Conservation (phyloP, 2,888 invertebrate species). For the Conomelus anceps region DNA sequence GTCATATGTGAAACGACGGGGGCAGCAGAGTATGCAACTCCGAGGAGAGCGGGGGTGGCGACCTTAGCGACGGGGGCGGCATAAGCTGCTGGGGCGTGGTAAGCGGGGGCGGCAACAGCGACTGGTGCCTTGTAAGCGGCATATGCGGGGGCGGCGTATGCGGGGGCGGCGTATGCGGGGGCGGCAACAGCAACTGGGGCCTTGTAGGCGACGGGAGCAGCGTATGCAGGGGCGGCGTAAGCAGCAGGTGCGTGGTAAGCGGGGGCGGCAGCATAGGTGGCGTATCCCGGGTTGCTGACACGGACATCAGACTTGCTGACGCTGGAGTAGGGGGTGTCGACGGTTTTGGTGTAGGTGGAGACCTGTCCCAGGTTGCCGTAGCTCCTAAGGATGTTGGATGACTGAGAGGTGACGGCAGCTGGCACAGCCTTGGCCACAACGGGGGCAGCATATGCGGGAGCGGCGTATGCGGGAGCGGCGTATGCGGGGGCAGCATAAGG, state of each 20-base stretch:
- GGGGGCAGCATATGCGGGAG: not conserved
- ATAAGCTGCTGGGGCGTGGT: slow-evolving; percentile 29
- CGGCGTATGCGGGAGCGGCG: slow-evolving; percentile 11
- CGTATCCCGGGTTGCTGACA: slow-evolving; percentile 37
- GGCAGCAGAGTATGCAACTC: slow-evolving; percentile 34
- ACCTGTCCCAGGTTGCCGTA: slow-evolving; percentile 58
- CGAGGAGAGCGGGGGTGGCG: slow-evolving; percentile 29
- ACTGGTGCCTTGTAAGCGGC: slow-evolving; percentile 29
- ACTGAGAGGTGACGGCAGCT: slow-evolving; percentile 48
- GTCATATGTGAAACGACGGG: slow-evolving; percentile 34
- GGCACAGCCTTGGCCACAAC: slow-evolving; percentile 11
- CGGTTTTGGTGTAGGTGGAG: slow-evolving; percentile 59
- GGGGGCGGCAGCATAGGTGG: slow-evolving; percentile 40
- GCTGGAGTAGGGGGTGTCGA: slow-evolving; percentile 61
- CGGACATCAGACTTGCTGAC: slow-evolving; percentile 19
- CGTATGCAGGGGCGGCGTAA: slow-evolving; percentile 38
- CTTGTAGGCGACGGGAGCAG: slow-evolving; percentile 38
- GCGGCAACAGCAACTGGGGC: slow-evolving; percentile 31
- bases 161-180: slow-evolving; percentile 26
- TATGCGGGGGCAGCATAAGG: slow-evolving; percentile 29
- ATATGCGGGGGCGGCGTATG: slow-evolving; percentile 33
- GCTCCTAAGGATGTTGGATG: slow-evolving; percentile 53
- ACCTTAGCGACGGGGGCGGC: slow-evolving; percentile 24
- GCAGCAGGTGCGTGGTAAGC: slow-evolving; percentile 44
- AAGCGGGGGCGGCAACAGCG: slow-evolving; percentile 25